These are phyloP conservation scores for Emmelina monodactyla DNA, from an alignment of 2,888 invertebrate species.

Conservation along the genomic window DNA sequence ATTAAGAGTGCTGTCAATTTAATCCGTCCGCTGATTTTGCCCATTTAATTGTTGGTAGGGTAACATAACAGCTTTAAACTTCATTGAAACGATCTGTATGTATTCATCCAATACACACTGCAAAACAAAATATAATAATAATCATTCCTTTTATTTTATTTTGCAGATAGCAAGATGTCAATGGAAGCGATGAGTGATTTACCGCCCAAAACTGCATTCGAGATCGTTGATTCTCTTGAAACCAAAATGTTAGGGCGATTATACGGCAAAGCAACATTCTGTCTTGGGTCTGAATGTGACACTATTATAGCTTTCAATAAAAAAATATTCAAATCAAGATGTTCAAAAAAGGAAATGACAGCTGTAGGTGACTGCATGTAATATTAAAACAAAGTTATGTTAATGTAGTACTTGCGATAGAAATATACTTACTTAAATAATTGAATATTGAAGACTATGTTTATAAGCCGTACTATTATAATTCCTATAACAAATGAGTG, in stretches of 20 bases:
- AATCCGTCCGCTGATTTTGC: no score
- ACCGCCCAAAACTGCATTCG: slow-evolving; percentile 44
- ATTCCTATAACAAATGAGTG: no score
- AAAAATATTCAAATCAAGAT: slow-evolving; percentile 38
- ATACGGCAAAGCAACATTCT: slow-evolving; percentile 49
- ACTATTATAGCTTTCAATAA: slow-evolving; percentile 41
- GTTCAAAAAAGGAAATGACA: slow-evolving; percentile 35
- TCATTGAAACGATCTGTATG: no score
- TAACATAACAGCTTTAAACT: no score
- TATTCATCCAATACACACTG: no score
- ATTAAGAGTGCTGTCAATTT: not conserved
- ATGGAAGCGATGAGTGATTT: slow-evolving; percentile 52
- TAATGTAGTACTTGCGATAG: no score
- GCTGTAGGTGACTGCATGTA: slow-evolving; percentile 33
- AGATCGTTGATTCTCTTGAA: slow-evolving; percentile 49
- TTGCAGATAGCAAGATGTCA: slow-evolving; percentile 45
- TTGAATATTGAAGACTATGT: no score
- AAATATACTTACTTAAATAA: no score
- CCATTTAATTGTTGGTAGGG: no score
- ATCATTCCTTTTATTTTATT: slow-evolving; percentile 4
- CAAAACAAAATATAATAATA: not conserved
- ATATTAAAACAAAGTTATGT: no score
- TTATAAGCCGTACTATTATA: not conserved
- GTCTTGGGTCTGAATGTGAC: slow-evolving; percentile 43
- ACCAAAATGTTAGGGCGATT: slow-evolving; percentile 46